Conservation (phyloP, 2,113 vertebrate species). For the Dicentrarchus labrax region DNA sequence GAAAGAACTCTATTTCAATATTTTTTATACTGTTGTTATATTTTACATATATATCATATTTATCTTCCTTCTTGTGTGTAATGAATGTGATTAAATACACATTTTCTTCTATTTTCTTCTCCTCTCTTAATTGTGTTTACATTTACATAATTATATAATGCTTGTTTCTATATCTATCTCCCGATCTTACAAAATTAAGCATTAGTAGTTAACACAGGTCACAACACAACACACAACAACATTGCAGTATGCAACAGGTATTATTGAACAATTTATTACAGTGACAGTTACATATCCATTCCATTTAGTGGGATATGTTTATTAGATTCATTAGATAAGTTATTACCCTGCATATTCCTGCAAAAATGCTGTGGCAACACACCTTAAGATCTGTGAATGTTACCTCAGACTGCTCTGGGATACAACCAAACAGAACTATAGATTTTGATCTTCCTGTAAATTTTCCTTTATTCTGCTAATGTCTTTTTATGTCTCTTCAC, state of each 20-base stretch:
- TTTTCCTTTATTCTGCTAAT: not conserved
- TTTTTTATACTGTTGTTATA: not conserved
- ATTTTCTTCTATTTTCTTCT: not conserved
- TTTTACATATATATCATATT: not conserved
- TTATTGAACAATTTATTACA: constrained; percentile 5
- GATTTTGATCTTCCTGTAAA: not conserved
- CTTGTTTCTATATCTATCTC: not conserved
- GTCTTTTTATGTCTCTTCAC: not conserved
- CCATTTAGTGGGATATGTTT: constrained; percentile 2
- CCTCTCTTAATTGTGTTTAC: not conserved
- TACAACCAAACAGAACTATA: not conserved
- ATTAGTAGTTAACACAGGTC: not conserved
- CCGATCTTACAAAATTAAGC: not conserved
- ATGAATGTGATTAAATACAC: not conserved
- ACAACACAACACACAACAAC: not conserved
- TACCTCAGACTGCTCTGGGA: not conserved
- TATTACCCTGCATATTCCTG: constrained; percentile 16
- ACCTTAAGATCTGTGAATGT: not conserved
- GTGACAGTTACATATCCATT: not conserved
- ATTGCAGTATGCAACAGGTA: not conserved
- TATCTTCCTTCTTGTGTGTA: not conserved
- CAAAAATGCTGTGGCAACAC: not conserved
- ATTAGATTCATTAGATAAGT: constrained; percentile 18
- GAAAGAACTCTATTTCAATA: not conserved
- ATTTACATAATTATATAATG: not conserved